Conservation (phyloP, 2,888 invertebrate genomes). For the Zonitis immaculata region DNA sequence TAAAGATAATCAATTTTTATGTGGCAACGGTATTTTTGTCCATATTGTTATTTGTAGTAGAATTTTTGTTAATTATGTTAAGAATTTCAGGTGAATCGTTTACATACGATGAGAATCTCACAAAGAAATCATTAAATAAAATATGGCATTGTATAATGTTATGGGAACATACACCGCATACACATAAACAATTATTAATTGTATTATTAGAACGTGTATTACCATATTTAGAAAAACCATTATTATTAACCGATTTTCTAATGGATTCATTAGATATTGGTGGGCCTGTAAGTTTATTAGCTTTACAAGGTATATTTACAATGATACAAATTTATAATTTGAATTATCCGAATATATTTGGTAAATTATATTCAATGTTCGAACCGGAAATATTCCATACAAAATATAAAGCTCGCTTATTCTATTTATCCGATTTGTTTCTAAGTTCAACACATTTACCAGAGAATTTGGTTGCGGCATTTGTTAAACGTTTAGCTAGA, state of each 20-base stretch:
- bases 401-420: slow-evolving; percentile 81
- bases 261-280: slow-evolving; percentile 85
- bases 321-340: slow-evolving; percentile 88
- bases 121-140: slow-evolving; percentile 60
- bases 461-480: slow-evolving; percentile 86
- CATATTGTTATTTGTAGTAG: slow-evolving; percentile 6
- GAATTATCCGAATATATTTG: slow-evolving; percentile 93
- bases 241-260: slow-evolving; percentile 84
- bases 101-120: slow-evolving; percentile 55
- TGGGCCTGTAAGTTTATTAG: slow-evolving; percentile 82
- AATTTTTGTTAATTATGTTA: slow-evolving; percentile 13
- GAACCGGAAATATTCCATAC: slow-evolving; percentile 88
- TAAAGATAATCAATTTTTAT: slow-evolving; percentile 36
- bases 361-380: slow-evolving; percentile 91
- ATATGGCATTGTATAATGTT: slow-evolving; percentile 74
- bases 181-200: slow-evolving; percentile 74
- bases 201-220: slow-evolving; percentile 78
- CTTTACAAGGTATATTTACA: slow-evolving; percentile 86
- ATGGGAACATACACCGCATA: slow-evolving; percentile 63
- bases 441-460: slow-evolving; percentile 93
- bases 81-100: slow-evolving; percentile 49
- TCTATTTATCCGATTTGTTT: slow-evolving; percentile 86
- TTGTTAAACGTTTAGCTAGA: slow-evolving; percentile 82
- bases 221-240: slow-evolving; percentile 73
- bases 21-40: slow-evolving; percentile 28